Percentiles rank a stretch among this genome's conserved stretches.
These are phyloP conservation scores for Galemys pyrenaicus DNA, from an alignment of 2,113 vertebrate genomes.

Conservation along the genomic window DNA sequence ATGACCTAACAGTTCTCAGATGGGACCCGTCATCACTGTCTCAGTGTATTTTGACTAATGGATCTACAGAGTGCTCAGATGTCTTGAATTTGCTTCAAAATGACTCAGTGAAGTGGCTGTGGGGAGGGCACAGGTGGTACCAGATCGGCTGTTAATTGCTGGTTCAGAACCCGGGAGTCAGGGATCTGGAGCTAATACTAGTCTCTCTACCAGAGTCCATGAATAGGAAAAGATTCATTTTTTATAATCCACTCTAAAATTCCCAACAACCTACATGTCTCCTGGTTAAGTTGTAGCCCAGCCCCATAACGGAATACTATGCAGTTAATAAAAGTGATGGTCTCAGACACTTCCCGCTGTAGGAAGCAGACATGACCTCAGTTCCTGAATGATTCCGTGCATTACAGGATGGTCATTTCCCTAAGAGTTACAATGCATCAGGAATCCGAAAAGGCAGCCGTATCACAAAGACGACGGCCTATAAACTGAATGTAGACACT, in stretches of 20 bases:
- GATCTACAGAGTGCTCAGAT: background rate
- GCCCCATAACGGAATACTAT: background rate
- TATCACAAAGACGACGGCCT: background rate
- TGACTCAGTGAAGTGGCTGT: background rate
- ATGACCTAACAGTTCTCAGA: no score
- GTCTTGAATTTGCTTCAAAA: slow-evolving; percentile 23
- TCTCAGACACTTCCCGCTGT: background rate
- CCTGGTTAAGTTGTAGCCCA: background rate
- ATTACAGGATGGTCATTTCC: background rate
- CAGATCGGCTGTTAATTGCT: background rate
- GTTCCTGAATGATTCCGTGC: background rate
- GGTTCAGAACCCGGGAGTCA: background rate
- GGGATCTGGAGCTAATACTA: fast-evolving
- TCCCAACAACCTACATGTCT: background rate
- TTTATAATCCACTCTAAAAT: background rate
- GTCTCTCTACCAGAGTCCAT: background rate
- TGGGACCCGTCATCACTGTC: no score
- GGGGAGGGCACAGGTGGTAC: background rate
- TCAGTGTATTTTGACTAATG: background rate
- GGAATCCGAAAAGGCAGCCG: background rate
- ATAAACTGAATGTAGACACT: background rate
- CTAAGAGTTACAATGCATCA: background rate
- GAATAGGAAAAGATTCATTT: background rate
- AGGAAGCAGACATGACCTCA: background rate
- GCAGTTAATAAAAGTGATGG: background rate